Base-by-base conservation (phyloP, 2,888 invertebrate species). In the Lithophane leautieri region DNA sequence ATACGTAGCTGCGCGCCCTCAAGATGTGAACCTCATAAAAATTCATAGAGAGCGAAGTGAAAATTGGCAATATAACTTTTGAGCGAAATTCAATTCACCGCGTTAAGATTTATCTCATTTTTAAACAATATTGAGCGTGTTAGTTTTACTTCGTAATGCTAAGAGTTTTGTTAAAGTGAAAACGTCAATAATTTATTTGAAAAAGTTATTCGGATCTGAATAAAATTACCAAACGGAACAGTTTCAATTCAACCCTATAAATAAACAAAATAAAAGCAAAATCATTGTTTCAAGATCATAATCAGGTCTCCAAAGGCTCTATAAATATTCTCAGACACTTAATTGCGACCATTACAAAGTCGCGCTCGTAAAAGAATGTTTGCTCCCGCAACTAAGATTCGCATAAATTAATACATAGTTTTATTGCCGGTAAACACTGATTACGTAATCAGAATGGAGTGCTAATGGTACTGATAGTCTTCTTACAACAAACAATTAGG, bases 1-100 rank as follows among this genome's bases (percentile, higher is more conserved):
- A 94, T 94, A 94, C 94, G 92, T 92, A 93, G 90, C 89, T 88
- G 89, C 86, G 90, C 93, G 88, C 93, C 93, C 93, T 94, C 91
- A 94, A 95, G 94, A 95, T 92, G 91, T 91, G 86, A 89, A 86
- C 89, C 93, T 94, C 93, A 94, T 95, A 94, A 94, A 95, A 95
- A 95, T 95, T 94, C 95, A 95, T 95, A 92, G 92, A 90, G 89
- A 89, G 86, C 89, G 74, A 92, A 94, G 91, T 92, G 92, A 93
- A 91, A 91, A 93, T 92, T 92, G 91, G 87, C 89, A 91, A 92
- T 93, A 89, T 89, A 92, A 91, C 89, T 90, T 92, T 85, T 76
- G 81, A 82, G 77, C 80, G 78, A 85, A 85, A 92, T 91, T 91
- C 89, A 90, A 91, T 92, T 90, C 77, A 79, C 65, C 79, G 77